phyloP scores from a whole-genome alignment of 1,140 invertebrate species.

The Achatina immaculata region DNA sequence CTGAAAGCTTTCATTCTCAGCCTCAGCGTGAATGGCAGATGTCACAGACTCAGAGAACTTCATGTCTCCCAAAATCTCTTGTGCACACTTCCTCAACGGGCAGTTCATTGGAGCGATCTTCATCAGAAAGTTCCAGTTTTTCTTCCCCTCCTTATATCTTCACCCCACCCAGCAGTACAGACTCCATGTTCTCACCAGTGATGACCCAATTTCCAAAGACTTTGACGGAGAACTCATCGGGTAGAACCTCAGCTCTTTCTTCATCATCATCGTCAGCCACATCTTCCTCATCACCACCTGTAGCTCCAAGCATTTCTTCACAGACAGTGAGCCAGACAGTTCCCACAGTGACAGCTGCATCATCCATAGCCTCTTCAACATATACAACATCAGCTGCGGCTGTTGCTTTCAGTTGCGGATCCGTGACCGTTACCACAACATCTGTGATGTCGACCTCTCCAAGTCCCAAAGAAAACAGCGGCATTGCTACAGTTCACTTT shows the following conservation, averaged over 20 bases:
- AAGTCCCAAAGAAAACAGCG: constrained; percentile 12
- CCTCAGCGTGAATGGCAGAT: constrained; percentile 12
- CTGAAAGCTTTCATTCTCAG: neutral
- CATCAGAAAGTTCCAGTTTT: constrained; percentile 38
- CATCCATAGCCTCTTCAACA: neutral
- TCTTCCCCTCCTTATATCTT: constrained; percentile 34
- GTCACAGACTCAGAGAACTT: constrained; percentile 1
- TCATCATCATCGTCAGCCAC: neutral
- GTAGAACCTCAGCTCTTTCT: neutral
- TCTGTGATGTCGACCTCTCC: constrained; percentile 17
- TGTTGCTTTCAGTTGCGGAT: constrained; percentile 1
- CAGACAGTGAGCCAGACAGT: neutral
- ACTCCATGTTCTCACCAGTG: constrained; percentile 26
- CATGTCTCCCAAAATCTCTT: neutral
- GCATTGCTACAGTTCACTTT: neutral
- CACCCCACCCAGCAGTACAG: constrained; percentile 30
- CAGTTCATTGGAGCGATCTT: constrained; percentile 35
- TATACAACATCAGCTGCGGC: neutral
- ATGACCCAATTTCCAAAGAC: constrained; percentile 6
- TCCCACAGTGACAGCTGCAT: neutral
- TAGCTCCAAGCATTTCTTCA: neutral
- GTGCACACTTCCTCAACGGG: constrained; percentile 30
- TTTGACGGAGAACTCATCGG: neutral
- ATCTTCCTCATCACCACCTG: neutral
- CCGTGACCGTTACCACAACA: constrained; percentile 8